Evolutionary conservation across 1,140 invertebrate species (phyloP).

Genomic region (Megalonaias nervosa): DNA sequence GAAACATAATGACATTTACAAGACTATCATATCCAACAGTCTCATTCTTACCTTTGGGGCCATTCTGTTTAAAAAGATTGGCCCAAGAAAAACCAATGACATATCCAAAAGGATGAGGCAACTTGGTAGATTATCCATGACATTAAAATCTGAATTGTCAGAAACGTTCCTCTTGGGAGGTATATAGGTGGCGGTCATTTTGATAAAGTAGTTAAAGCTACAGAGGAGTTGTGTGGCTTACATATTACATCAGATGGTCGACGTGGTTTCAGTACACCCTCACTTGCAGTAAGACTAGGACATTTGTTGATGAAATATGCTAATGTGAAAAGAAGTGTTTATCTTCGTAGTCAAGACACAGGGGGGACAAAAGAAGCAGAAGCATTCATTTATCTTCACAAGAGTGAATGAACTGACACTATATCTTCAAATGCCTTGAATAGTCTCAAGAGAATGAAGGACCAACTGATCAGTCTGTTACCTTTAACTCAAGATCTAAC

Average conservation of each 20-base stretch:
- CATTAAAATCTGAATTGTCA: neutral
- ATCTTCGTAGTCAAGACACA: neutral
- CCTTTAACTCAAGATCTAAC: slow-evolving; percentile 3
- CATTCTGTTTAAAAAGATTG: slow-evolving; percentile 5
- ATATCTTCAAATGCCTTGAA: slow-evolving; percentile 15
- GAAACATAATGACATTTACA: neutral
- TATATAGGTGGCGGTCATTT: neutral
- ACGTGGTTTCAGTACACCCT: slow-evolving; percentile 6
- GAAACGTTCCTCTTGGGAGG: neutral
- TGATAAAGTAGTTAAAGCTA: neutral
- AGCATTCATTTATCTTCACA: neutral
- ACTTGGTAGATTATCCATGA: neutral
- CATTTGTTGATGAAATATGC: slow-evolving; percentile 6
- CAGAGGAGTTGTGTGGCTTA: slow-evolving; percentile 7
- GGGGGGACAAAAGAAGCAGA: neutral
- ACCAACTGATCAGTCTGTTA: neutral
- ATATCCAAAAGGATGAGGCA: slow-evolving; percentile 10
- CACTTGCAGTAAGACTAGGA: slow-evolving; percentile 7
- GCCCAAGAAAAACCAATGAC: neutral
- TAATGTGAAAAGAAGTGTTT: neutral
- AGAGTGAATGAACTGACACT: slow-evolving; percentile 5
- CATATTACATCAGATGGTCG: slow-evolving; percentile 7
- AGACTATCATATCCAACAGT: neutral
- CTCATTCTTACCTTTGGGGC: slow-evolving; percentile 4
- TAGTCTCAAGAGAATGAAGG: neutral